Base-by-base conservation (phyloP, 2,797 vertebrate genomes). In the Enteromius unitaeniatus region DNA sequence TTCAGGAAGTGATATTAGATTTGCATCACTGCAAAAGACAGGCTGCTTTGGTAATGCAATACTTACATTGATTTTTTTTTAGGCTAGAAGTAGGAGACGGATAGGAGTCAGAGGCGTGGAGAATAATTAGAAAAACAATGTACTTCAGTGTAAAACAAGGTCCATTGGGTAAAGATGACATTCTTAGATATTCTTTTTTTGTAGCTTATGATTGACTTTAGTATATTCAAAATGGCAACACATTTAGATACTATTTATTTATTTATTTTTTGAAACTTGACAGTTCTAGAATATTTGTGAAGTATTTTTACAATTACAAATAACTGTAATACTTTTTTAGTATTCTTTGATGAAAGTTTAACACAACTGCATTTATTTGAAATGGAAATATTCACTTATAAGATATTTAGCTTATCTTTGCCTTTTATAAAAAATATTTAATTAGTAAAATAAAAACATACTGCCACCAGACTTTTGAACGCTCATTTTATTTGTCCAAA, bases 31-130 rank as follows among this genome's bases (percentile, higher is more conserved):
- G 55, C 53, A 40, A 68, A 86, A 68, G 77, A 86, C 40, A 53
- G 77, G 4, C 15, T 26, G 51, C 65, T 53, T 49, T 70, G 15
- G 53, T 76, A 86, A 86, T 86, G 77, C 26, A 83, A 75, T 58
- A 60, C 78, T 75, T 69, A 10, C 51, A 75, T 86, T 73, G 85
- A 86, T 86, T 86, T 70, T 31, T n/a, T n/a, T 64, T 45, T 45
- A 58, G 70, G 58, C 58, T 5, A 47, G 17, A 60, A 77, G 62
- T 60, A 60, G 62, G 45, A 65, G 58, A 11, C 3, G 4, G 49
- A 58, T 26, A 51, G 74, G 9, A 79, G 37, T 21, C 60, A 17
- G 26, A 64, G 26, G 60, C 31, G 49, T 28, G 15, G 58, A 19
- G 45, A 76, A 37, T 14, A 65, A 73, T 73, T 19, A 23, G 23